These are phyloP conservation scores for Ophioderma brevispina DNA, from an alignment of 35 echinoderm and acorn worm genomes.

Conservation along the genomic window DNA sequence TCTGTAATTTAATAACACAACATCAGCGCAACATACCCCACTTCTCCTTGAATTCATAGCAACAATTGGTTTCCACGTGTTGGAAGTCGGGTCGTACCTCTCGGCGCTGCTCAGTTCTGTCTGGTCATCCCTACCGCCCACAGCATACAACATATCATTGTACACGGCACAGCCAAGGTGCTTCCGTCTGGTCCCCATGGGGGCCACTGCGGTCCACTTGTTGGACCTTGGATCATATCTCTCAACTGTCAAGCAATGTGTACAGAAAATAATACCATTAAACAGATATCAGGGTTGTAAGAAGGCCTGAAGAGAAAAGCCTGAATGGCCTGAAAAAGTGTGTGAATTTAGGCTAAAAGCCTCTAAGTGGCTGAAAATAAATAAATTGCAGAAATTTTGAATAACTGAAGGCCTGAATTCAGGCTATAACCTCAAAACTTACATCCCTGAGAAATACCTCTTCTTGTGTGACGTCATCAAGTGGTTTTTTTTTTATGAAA, in stretches of 20 bases:
- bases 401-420: too few species aligned
- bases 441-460: too few species aligned
- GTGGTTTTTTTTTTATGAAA: too few species aligned
- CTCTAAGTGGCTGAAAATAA: too few species aligned
- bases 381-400: too few species aligned
- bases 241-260: slow-evolving; percentile 81
- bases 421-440: too few species aligned
- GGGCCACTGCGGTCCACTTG: slow-evolving; percentile 95
- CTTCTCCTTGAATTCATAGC: slow-evolving; percentile 99
- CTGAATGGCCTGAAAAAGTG: too few species aligned
- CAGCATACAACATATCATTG: slow-evolving; percentile 99
- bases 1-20: too few species aligned
- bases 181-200: slow-evolving; percentile 95
- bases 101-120: slow-evolving; percentile 98
- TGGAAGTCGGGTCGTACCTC: slow-evolving; percentile 87
- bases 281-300: background rate
- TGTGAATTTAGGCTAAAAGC: too few species aligned
- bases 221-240: slow-evolving; percentile 94
- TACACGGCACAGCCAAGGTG: slow-evolving; percentile 98
- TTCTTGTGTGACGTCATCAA: too few species aligned
- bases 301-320: too few species aligned
- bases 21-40: slow-evolving; percentile 95
- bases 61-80: slow-evolving; percentile 98
- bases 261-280: background rate
- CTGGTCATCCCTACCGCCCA: slow-evolving; percentile 95